Evolutionary conservation across 1,140 invertebrate genomes (phyloP).

Genomic region (Dinoponera quadriceps): DNA sequence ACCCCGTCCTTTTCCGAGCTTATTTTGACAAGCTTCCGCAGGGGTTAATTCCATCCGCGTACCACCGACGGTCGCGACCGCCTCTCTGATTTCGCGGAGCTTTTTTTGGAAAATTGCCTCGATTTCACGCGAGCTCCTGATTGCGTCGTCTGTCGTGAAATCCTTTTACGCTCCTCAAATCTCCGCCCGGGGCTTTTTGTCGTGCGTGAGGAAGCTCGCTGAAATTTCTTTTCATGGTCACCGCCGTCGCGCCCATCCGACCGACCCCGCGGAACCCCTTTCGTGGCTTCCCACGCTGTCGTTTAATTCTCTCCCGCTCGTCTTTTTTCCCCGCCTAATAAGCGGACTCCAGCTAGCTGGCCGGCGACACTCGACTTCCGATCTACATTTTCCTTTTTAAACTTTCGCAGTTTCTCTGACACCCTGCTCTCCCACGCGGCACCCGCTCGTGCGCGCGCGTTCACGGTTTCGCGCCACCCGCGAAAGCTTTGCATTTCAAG

Average conservation of each 20-base stretch:
- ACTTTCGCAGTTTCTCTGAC: conserved; percentile 19
- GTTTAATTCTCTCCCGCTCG: conserved; percentile 42
- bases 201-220: conserved; percentile 25
- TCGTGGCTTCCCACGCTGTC: conserved; percentile 25
- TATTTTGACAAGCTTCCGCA: conserved; percentile 51
- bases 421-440: no score
- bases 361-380: conserved; percentile 5
- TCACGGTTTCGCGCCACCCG: conserved; percentile 11
- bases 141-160: conserved; percentile 53
- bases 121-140: conserved; percentile 61
- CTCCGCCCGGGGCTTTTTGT: conserved; percentile 18
- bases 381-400: conserved; percentile 30
- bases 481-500: conserved; percentile 37
- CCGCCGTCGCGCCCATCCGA: conserved; percentile 8
- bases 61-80: background rate
- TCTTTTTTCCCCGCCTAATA: conserved; percentile 41
- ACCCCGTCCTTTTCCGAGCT: conserved; percentile 16
- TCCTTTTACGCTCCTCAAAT: conserved; percentile 50
- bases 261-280: background rate
- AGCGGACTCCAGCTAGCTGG: conserved; percentile 16
- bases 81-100: conserved; percentile 17
- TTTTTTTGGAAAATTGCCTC: conserved; percentile 45
- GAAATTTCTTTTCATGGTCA: conserved; percentile 56
- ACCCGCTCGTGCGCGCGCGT: background rate
- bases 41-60: conserved; percentile 52